Conservation (phyloP, 2,888 invertebrate species). For the Aporophyla nigra region DNA sequence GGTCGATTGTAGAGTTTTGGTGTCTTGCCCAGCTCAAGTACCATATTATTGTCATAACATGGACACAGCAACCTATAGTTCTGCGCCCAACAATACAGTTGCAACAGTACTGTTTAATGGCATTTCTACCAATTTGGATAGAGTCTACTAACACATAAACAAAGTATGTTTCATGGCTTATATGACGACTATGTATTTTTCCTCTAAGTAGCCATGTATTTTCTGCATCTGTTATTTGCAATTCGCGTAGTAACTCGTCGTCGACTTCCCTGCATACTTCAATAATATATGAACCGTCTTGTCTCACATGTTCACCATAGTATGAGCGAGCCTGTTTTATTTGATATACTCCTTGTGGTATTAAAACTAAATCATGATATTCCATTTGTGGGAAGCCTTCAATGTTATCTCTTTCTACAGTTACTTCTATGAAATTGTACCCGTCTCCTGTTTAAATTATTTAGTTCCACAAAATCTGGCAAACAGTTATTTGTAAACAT, state of each 20-base stretch:
- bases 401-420: neutral
- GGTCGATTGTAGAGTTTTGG: slow-evolving; percentile 4
- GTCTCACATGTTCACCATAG: slow-evolving; percentile 12
- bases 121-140: neutral
- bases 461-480: slow-evolving; percentile 2
- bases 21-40: slow-evolving; percentile 14
- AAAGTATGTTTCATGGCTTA: slow-evolving; percentile 14
- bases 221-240: neutral
- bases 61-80: slow-evolving; percentile 14
- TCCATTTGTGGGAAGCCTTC: slow-evolving; percentile 1
- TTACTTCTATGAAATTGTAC: neutral
- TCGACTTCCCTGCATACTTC: slow-evolving; percentile 17
- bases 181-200: slow-evolving; percentile 17
- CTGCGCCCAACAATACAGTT: slow-evolving; percentile 17
- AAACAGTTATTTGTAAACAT: neutral
- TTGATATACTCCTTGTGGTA: slow-evolving; percentile 2
- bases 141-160: neutral
- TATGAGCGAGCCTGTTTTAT: slow-evolving; percentile 9
- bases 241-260: slow-evolving; percentile 3
- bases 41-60: slow-evolving; percentile 15
- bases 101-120: slow-evolving; percentile 18
- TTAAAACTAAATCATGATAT: neutral
- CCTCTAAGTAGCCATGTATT: slow-evolving; percentile 11
- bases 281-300: slow-evolving; percentile 16
- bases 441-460: slow-evolving; percentile 2